Conservation (phyloP, 2,888 invertebrate genomes). For the Zaprionus bogoriensis region DNA sequence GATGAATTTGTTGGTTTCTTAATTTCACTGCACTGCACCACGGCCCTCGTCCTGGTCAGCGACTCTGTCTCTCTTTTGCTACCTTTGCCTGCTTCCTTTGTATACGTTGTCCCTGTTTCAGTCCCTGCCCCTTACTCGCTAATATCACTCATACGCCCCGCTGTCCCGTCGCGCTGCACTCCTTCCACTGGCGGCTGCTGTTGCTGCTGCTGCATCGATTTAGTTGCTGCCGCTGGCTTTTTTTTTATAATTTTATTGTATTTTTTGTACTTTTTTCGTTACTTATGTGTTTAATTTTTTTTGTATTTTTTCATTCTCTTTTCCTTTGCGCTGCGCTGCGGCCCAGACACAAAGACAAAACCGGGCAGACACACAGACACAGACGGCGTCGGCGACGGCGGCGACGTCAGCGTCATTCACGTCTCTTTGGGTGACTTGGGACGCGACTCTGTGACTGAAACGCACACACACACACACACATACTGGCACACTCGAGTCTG, state of each 20-base stretch:
- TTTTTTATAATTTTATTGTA: slow-evolving; percentile 72
- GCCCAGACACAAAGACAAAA: slow-evolving; percentile 80
- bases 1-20: slow-evolving; percentile 80
- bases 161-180: slow-evolving; percentile 35
- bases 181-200: slow-evolving; percentile 63
- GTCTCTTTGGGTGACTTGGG: slow-evolving; percentile 70
- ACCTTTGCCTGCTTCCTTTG: not conserved
- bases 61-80: not conserved
- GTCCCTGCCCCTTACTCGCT: slow-evolving; percentile 20
- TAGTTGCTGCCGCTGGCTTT: slow-evolving; percentile 49
- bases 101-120: slow-evolving; percentile 2
- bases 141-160: slow-evolving; percentile 76
- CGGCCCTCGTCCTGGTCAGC: slow-evolving; percentile 34
- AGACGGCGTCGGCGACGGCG: slow-evolving; percentile 43
- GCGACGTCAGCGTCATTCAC: slow-evolving; percentile 55
- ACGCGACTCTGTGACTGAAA: slow-evolving; percentile 45
- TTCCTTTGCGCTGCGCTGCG: slow-evolving; percentile 49
- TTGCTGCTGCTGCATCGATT: slow-evolving; percentile 61
- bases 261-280: slow-evolving; percentile 47
- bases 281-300: slow-evolving; percentile 76
- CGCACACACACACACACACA: slow-evolving; percentile 45
- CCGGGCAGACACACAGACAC: slow-evolving; percentile 24
- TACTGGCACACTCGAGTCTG: slow-evolving; percentile 45
- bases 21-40: slow-evolving; percentile 69
- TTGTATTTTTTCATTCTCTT: slow-evolving; percentile 21